These are phyloP conservation scores for Listronotus bonariensis DNA, from an alignment of 1,140 invertebrate species.

Conservation along the genomic window DNA sequence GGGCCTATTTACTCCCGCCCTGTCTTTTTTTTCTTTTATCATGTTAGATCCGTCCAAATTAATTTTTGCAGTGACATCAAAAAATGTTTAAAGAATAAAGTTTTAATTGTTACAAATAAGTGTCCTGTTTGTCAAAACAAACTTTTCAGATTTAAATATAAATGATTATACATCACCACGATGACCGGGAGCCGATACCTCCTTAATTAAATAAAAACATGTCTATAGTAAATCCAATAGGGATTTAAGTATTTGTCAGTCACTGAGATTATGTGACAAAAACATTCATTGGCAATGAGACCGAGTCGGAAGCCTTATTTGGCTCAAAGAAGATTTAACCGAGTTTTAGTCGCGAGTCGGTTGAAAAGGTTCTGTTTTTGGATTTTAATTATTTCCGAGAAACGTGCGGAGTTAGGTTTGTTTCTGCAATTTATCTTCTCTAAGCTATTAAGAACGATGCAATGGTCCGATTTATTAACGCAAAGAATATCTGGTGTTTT, in stretches of 20 bases:
- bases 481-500: too few relatives aligned
- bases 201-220: constrained; percentile 53
- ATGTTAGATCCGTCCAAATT: too few relatives aligned
- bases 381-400: constrained; percentile 30
- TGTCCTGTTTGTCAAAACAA: too few relatives aligned
- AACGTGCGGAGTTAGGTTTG: neutral
- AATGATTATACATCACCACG: constrained; percentile 48
- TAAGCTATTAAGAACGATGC: too few relatives aligned
- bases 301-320: constrained; percentile 44
- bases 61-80: too few relatives aligned
- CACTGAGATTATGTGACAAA: constrained; percentile 52
- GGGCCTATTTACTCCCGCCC: too few relatives aligned
- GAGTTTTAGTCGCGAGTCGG: constrained; percentile 25
- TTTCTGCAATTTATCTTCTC: too few relatives aligned
- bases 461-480: too few relatives aligned
- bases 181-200: constrained; percentile 44
- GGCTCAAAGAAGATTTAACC: constrained; percentile 43
- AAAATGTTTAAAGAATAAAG: too few relatives aligned
- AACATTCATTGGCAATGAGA: constrained; percentile 47
- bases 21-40: too few relatives aligned
- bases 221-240: constrained; percentile 49
- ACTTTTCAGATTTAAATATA: constrained; percentile 51
- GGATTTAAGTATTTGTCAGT: constrained; percentile 50
- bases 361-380: constrained; percentile 1
- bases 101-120: too few relatives aligned